These are phyloP conservation scores for Nineta flava DNA, from an alignment of 2,888 invertebrate species.

Conservation along the genomic window DNA sequence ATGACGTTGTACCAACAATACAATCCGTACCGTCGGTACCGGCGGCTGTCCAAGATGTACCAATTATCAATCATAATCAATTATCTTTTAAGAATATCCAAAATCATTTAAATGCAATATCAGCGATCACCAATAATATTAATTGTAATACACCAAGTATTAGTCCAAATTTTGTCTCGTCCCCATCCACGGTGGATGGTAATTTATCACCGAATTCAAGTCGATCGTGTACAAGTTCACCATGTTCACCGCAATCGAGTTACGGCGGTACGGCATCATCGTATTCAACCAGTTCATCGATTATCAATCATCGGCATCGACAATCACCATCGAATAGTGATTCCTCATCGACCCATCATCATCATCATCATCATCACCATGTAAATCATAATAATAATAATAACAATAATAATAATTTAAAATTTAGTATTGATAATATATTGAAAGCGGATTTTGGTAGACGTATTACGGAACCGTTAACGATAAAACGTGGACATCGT, in stretches of 20 bases:
- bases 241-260: slow-evolving; percentile 13
- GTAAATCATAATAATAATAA: slow-evolving; percentile 22
- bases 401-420: slow-evolving; percentile 41
- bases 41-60: too few species aligned
- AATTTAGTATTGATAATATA: slow-evolving; percentile 78
- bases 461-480: slow-evolving; percentile 49
- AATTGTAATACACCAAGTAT: slow-evolving; percentile 27
- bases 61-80: slow-evolving; percentile 13
- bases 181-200: neutral
- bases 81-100: slow-evolving; percentile 49
- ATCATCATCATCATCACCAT: too few species aligned
- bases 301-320: slow-evolving; percentile 2
- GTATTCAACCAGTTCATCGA: slow-evolving; percentile 1
- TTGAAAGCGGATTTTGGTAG: slow-evolving; percentile 72
- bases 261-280: slow-evolving; percentile 11
- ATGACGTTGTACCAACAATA: slow-evolving; percentile 16
- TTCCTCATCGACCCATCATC: too few species aligned
- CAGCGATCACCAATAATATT: slow-evolving; percentile 41
- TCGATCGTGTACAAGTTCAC: slow-evolving; percentile 10
- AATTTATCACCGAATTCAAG: slow-evolving; percentile 7
- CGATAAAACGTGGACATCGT: slow-evolving; percentile 33
- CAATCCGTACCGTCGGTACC: slow-evolving; percentile 16
- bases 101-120: slow-evolving; percentile 49
- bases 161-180: slow-evolving; percentile 6
- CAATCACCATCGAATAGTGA: slow-evolving; percentile 9